Base-by-base conservation (phyloP, 2,113 vertebrate species). In the Oryzias woworae region DNA sequence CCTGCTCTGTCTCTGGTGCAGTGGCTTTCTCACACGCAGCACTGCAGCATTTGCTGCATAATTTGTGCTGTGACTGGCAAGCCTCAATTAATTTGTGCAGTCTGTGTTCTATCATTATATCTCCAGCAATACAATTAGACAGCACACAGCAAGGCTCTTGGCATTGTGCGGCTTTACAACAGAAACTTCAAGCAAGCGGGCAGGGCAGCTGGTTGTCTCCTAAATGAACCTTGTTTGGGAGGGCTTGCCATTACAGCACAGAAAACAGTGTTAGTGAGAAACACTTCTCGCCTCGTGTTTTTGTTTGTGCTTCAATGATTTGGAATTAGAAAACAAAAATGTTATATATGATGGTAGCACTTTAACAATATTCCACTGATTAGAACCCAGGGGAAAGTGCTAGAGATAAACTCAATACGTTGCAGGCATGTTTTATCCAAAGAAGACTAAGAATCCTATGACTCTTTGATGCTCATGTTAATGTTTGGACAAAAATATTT, bases 61-160 rank as follows among this genome's bases (percentile, higher is more conserved):
- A 88, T 88, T 83, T 89, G 81, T 82, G 73, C 71, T 69, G 72
- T 88, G 84, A 90, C 82, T 78, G 85, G 83, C 83, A 87, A 86
- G 73, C 71, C 79, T 89, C 81, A 86, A 86, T 88, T 88, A 82
- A 87, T 90, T 88, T 84, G 80, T 76, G 70, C 77, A 75, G 77
- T 60, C 69, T 84, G 82, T 83, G 73, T 86, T 86, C 75, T 83
- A 76, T 87, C 85, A 83, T 88, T 76, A 72, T 72, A 81, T 85
- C 77, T 71, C 66, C 66, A 26, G 70, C 60, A 85, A 83, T 75
- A 84, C 84, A 84, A 87, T 87, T 82, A 88, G 81, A 82, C 74
- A 71, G 74, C 67, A 73, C 70, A 61, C 74, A 75, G 81, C 75
- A 41, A 75, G 72, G 52, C 58, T 73, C 61, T 66, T 66, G 65